A percentile compares a stretch with the other conserved stretches of the same genome.
Conservation (phyloP, 2,888 invertebrate genomes). For the Amphipoea lucens region DNA sequence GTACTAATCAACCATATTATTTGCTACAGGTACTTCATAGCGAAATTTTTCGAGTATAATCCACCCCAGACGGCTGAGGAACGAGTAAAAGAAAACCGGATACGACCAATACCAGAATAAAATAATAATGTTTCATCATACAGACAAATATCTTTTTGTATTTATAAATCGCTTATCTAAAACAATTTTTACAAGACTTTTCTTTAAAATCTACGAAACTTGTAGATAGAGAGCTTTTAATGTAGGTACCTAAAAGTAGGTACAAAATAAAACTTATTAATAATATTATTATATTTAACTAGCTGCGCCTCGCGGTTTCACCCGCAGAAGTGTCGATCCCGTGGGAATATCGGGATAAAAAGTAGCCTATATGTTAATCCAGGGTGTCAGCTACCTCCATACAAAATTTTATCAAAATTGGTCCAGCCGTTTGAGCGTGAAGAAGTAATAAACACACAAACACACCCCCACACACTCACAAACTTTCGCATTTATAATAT, state of each 20-base stretch:
- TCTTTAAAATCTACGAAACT: background rate
- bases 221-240: background rate
- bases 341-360: too few species aligned
- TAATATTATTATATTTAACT: too few species aligned
- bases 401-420: too few species aligned
- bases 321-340: too few species aligned
- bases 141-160: conserved; percentile 27
- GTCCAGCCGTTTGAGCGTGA: too few species aligned
- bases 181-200: conserved; percentile 10
- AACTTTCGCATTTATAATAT: too few species aligned
- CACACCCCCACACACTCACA: too few species aligned
- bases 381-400: too few species aligned
- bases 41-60: conserved; percentile 86
- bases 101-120: conserved; percentile 45
- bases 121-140: conserved; percentile 11
- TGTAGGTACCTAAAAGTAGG: background rate
- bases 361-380: too few species aligned
- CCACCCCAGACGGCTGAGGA: conserved; percentile 71
- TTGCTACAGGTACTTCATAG: conserved; percentile 85
- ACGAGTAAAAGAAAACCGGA: conserved; percentile 66
- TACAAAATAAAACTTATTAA: too few species aligned
- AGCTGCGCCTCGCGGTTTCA: too few species aligned
- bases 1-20: conserved; percentile 13
- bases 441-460: too few species aligned
- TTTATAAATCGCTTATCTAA: conserved; percentile 29